Conservation (phyloP, 2,888 invertebrate species). For the Anaspis maculata region DNA sequence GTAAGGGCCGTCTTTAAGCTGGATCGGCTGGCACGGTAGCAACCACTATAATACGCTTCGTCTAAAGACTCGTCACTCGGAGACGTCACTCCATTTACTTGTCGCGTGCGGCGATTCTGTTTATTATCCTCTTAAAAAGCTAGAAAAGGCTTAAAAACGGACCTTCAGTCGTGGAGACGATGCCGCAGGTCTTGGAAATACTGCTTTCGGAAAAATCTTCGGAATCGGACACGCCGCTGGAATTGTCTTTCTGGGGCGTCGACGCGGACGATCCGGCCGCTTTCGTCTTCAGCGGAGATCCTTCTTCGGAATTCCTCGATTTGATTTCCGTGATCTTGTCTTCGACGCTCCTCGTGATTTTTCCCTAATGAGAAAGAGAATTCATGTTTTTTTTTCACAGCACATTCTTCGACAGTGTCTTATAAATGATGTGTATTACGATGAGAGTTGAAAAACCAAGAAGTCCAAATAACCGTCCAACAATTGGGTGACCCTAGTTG, state of each 20-base stretch:
- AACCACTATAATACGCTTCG: too few relatives aligned
- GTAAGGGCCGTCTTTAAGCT: too few relatives aligned
- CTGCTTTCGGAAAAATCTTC: constrained; percentile 46
- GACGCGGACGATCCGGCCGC: constrained; percentile 21
- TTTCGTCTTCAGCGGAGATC: constrained; percentile 26
- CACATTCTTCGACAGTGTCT: too few relatives aligned
- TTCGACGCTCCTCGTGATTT: constrained; percentile 70
- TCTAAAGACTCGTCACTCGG: too few relatives aligned
- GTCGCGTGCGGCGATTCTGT: too few relatives aligned
- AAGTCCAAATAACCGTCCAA: too few relatives aligned
- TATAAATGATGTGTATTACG: too few relatives aligned
- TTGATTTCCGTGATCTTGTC: constrained; percentile 66
- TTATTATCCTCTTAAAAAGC: too few relatives aligned
- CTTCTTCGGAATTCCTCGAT: constrained; percentile 31
- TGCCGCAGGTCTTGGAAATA: constrained; percentile 38
- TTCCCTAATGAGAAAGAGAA: constrained; percentile 43
- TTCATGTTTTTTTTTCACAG: not conserved
- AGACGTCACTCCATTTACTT: too few relatives aligned
- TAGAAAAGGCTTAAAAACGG: constrained; percentile 10
- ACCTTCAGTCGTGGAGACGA: constrained; percentile 40
- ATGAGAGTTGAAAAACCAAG: too few relatives aligned
- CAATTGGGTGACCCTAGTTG: too few relatives aligned
- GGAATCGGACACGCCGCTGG: constrained; percentile 55
- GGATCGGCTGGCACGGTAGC: too few relatives aligned
- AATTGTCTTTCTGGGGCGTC: constrained; percentile 48